These are phyloP conservation scores for Takifugu flavidus DNA, from an alignment of 2,113 vertebrate species.

Conservation along the genomic window DNA sequence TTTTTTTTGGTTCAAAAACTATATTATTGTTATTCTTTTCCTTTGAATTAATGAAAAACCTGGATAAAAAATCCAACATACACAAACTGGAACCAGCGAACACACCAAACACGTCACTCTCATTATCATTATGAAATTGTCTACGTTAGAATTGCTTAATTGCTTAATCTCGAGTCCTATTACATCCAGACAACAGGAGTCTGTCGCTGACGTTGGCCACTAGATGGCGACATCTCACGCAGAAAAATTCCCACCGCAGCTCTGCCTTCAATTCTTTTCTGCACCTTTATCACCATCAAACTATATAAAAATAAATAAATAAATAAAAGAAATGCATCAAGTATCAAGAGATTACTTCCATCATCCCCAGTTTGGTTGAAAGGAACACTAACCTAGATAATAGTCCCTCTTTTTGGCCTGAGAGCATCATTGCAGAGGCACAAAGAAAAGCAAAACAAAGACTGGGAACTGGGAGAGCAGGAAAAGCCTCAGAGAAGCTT, in stretches of 20 bases:
- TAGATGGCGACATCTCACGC: constrained; percentile 48
- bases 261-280: constrained; percentile 32
- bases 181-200: no score
- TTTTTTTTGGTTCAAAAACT: neutral
- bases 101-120: no score
- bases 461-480: constrained; percentile 28
- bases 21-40: neutral
- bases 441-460: constrained; percentile 10
- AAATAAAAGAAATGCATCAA: constrained; percentile 47
- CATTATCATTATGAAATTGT: no score
- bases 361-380: constrained; percentile 44
- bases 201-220: constrained; percentile 36
- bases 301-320: constrained; percentile 36
- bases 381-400: constrained; percentile 47
- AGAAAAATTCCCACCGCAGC: constrained; percentile 18
- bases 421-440: constrained; percentile 31
- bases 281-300: constrained; percentile 25
- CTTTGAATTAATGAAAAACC: no score
- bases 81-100: no score
- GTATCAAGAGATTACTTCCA: constrained; percentile 47
- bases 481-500: constrained; percentile 40
- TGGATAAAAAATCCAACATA: no score
- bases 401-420: constrained; percentile 28
- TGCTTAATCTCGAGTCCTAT: no score
- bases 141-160: no score